Base-by-base conservation (phyloP, 2,888 invertebrate species). In the Balanococcus diminutus region DNA sequence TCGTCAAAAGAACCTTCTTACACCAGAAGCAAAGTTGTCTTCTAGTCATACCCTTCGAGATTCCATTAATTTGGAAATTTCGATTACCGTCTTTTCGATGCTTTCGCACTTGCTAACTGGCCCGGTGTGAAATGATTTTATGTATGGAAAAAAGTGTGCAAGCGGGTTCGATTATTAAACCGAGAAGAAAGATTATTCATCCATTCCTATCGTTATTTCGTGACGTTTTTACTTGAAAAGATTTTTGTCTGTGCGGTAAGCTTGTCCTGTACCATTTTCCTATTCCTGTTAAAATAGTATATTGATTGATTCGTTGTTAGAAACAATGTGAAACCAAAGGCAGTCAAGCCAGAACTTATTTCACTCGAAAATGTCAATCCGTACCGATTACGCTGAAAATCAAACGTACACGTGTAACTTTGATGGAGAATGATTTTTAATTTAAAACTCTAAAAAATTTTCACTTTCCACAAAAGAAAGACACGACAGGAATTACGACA, bases 201-300 rank as follows among this genome's bases (percentile, higher is more conserved):
- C 61, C 28, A 67, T 67, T 67, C 61, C 28, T 67, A 67, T 67
- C 61, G 61, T 32, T 32, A 32, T 75, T 75, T 75, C 31, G 75
- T 32, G 75, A 75, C 32, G 75, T 75, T 75, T 75, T 75, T 75
- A 75, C 32, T 75, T 75, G 75, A 75, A 75, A 32, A 32, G 75
- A 75, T 75, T 75, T 75, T 75, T 75, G 75, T 75, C 75, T 75
- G 32, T 32, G 22, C 32, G 16, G 75, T 19, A 19, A 75, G 32
- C 75, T 75, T 75, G n/a, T 75, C 75, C 75, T 75, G 75, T 75
- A 67, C 61, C 61, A 67, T 67, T 67, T 67, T 67, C 28, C 61
- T 25, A 67, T 28, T 75, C 75, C 32, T 75, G n/a, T 75, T 75
- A 75, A 75, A 75, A 32, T 32, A n/a, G n/a, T n/a, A 75, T 32